phyloP scores from a whole-genome alignment of 2,888 invertebrate species.

The Caenorhabditis sp. region DNA sequence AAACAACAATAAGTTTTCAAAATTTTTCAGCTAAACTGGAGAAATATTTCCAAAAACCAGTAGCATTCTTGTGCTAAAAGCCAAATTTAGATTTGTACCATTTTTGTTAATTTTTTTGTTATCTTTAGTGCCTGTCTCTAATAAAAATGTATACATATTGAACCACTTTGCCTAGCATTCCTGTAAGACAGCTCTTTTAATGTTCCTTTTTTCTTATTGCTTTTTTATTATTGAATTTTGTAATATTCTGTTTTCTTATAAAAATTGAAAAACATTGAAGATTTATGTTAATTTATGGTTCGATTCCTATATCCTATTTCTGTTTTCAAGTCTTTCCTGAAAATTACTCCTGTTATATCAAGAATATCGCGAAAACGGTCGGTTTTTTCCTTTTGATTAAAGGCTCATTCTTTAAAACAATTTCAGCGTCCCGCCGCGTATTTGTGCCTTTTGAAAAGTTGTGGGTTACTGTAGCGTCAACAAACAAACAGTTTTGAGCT shows the following conservation, averaged over 20 bases:
- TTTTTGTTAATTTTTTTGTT: conserved; percentile 5
- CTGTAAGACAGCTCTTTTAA: neutral
- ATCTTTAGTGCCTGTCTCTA: neutral
- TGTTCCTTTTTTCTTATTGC: conserved; percentile 20
- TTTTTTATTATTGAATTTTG: conserved; percentile 24
- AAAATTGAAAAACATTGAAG: neutral
- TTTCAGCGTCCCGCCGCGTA: too few species aligned
- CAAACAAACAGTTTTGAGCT: too few species aligned
- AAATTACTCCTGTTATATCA: too few species aligned
- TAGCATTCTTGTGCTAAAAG: neutral
- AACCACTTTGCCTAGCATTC: neutral
- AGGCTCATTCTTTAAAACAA: too few species aligned
- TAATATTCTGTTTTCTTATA: conserved; percentile 6
- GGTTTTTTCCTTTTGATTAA: too few species aligned
- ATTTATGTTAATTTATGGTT: neutral
- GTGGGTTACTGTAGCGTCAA: too few species aligned
- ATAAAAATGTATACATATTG: conserved; percentile 4
- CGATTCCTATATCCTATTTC: too few species aligned
- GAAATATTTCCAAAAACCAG: conserved; percentile 64
- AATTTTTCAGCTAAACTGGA: conserved; percentile 63
- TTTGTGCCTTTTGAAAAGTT: too few species aligned
- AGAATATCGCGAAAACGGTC: too few species aligned
- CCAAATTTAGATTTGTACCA: conserved; percentile 26
- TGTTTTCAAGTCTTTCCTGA: too few species aligned
- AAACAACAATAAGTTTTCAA: neutral